phyloP scores from a whole-genome alignment of 2,113 vertebrate species.

The Syrrhaptes paradoxus region DNA sequence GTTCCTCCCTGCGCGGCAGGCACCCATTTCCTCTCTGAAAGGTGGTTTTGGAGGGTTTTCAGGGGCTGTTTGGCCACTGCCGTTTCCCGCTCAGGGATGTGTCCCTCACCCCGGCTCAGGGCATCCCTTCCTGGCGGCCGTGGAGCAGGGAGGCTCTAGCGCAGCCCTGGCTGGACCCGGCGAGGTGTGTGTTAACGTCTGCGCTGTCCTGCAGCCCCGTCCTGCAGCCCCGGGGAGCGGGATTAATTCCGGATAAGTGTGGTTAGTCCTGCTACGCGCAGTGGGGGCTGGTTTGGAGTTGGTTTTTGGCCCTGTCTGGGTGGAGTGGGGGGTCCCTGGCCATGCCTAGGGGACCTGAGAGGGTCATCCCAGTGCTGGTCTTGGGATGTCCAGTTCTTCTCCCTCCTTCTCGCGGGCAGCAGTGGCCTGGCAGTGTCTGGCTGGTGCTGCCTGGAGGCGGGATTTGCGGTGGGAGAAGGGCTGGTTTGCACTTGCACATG shows the following conservation, averaged over 20 bases:
- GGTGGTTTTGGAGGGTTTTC: fast-evolving
- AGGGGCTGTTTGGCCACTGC: neutral
- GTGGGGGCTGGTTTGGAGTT: neutral
- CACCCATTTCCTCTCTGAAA: neutral
- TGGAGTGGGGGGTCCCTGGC: neutral
- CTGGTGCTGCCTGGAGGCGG: neutral
- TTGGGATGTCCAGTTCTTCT: neutral
- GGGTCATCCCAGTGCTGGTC: neutral
- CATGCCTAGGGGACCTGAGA: neutral
- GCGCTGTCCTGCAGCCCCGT: neutral
- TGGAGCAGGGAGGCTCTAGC: neutral
- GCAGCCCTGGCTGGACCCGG: neutral
- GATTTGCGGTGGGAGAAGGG: neutral
- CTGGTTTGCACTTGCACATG: neutral
- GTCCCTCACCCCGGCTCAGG: fast-evolving
- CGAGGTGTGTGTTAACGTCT: neutral
- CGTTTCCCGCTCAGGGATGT: fast-evolving
- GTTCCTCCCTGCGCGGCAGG: neutral
- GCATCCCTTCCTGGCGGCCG: neutral
- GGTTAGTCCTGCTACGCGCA: neutral
- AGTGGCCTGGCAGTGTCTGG: neutral
- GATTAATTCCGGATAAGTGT: neutral
- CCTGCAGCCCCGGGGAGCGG: neutral
- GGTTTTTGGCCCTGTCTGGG: neutral
- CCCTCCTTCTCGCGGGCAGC: neutral